Evolutionary conservation across 2,797 vertebrate genomes (phyloP), one percentile per base, ranked within the genome.

Genomic region (Poecile montanus): DNA sequence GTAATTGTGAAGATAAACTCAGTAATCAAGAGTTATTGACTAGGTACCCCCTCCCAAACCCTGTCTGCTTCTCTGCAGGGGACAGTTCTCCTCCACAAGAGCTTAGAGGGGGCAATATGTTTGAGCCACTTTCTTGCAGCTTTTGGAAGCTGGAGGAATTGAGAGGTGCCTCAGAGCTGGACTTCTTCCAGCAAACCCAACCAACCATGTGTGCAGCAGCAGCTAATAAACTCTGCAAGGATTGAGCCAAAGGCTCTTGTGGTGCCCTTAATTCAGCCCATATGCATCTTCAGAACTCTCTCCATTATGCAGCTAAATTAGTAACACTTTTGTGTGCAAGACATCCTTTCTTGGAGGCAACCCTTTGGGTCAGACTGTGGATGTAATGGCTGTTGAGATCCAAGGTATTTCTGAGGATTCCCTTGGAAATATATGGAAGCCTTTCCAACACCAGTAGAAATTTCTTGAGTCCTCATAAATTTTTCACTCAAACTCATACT

Each of bases 161-260:
- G 85, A 93, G 91, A 61, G 29, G 88, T 94, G 91, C 95, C 95
- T 93, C 95, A 90, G 74, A 94, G 29, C 86, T 96, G 95, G 95
- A 93, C 67, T 54, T 94, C 57, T 74, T 96, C 94, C 95, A 95
- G 71, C 56, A 93, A 94, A 79, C 57, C 71, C 88, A 94, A 90
- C 71, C 88, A 94, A 90, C 93, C 89, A 94, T 95, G 92, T 96
- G 95, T 68, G 80, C 83, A 95, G 74, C 88, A 93, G 91, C 90
- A 94, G 53, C 85, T 95, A 95, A 93, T 94, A 96, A 93, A 94
- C 86, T 91, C 79, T 58, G 83, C 77, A 82, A 91, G 91, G 85
- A 94, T 23, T 38, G 77, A 95, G 88, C 85, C 85, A 94, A 89
- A 91, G 91, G 85, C 83, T 95, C 94, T 95, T 0, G 1, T 87